These are phyloP conservation scores for Aphis craccivora DNA, from an alignment of 1,140 invertebrate genomes.

Conservation along the genomic window DNA sequence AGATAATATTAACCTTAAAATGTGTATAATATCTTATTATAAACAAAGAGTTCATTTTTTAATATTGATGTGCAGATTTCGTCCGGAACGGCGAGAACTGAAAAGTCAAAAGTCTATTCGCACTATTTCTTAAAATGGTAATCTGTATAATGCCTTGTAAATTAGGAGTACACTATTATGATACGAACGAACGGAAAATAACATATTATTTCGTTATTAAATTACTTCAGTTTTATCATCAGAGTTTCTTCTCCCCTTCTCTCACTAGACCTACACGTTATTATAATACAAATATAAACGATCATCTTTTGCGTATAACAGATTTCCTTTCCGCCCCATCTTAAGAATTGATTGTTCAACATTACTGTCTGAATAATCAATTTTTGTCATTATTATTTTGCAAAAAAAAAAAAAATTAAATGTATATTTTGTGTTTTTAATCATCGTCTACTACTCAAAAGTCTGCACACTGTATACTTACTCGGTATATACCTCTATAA, in stretches of 20 bases:
- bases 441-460: background rate
- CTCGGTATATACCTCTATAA: background rate
- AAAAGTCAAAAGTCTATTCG: background rate
- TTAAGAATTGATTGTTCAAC: background rate
- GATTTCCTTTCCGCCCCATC: background rate
- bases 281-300: background rate
- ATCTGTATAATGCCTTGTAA: background rate
- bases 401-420: background rate
- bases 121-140: background rate
- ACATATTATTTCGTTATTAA: conserved; percentile 32
- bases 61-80: background rate
- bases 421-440: background rate
- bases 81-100: background rate
- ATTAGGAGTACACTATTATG: conserved; percentile 16
- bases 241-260: background rate
- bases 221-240: conserved; percentile 16
- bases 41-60: background rate
- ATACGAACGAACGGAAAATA: background rate
- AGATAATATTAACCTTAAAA: background rate
- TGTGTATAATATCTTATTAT: background rate
- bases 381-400: background rate
- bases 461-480: background rate
- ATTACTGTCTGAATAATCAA: conserved; percentile 47
- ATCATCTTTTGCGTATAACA: conserved; percentile 20
- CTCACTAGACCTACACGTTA: background rate